phyloP scores from a whole-genome alignment of 2,113 vertebrate genomes.

The Hemicordylus capensis region DNA sequence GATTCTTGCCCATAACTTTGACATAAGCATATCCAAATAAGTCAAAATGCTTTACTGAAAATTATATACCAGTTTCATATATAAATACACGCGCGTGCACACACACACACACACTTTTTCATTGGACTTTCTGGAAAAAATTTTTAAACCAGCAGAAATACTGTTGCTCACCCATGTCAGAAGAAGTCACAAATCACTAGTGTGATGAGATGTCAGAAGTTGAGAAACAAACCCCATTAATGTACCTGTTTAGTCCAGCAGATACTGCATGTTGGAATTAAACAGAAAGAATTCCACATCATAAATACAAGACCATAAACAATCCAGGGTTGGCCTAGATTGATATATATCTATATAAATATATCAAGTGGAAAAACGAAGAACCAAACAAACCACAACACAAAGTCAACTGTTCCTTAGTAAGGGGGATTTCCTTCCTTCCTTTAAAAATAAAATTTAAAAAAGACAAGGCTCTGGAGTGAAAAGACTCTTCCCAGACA shows the following conservation, averaged over 20 bases:
- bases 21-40: slow-evolving; percentile 47
- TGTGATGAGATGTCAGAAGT: slow-evolving; percentile 12
- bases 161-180: not conserved
- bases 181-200: slow-evolving; percentile 11
- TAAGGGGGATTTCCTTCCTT: slow-evolving; percentile 49
- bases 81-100: slow-evolving; percentile 47
- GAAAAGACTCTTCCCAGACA: slow-evolving; percentile 37
- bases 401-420: slow-evolving; percentile 62
- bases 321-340: slow-evolving; percentile 29
- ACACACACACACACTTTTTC: not conserved
- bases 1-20: slow-evolving; percentile 30
- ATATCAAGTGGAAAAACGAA: no score
- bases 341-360: not conserved
- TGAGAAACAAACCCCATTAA: slow-evolving; percentile 7
- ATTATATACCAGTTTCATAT: slow-evolving; percentile 43
- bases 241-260: slow-evolving; percentile 68
- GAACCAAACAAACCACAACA: slow-evolving; percentile 1
- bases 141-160: slow-evolving; percentile 7
- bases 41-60: slow-evolving; percentile 55
- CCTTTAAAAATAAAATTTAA: no score
- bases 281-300: slow-evolving; percentile 52
- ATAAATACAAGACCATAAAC: slow-evolving; percentile 66
- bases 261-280: slow-evolving; percentile 62
- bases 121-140: not conserved
- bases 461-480: slow-evolving; percentile 28